phyloP scores from a whole-genome alignment of 2,797 vertebrate genomes.

The Acipenser transmontanus region DNA sequence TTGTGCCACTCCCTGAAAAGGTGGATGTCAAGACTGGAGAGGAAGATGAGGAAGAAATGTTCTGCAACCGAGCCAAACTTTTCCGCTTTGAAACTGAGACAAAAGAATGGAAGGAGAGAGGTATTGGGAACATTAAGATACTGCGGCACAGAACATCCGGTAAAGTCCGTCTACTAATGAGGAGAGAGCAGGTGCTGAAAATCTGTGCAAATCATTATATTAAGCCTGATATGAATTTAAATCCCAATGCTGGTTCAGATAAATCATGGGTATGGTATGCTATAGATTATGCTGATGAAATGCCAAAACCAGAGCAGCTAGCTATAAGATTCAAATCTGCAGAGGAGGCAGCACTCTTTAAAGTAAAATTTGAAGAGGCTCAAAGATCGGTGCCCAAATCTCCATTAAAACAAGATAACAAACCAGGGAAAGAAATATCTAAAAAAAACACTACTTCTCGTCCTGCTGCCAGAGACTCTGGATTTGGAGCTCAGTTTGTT shows the following conservation, averaged over 20 bases:
- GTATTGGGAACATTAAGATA: conserved; percentile 90
- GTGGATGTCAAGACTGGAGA: conserved; percentile 96
- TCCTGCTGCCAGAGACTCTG: conserved; percentile 33
- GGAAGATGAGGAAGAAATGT: conserved; percentile 95
- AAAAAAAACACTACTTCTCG: conserved; percentile 25
- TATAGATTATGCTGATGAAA: conserved; percentile 91
- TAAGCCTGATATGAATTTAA: conserved; percentile 82
- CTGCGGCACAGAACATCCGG: conserved; percentile 81
- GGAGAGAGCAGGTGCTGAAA: conserved; percentile 92
- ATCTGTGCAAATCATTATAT: conserved; percentile 98
- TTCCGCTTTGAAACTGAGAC: conserved; percentile 85
- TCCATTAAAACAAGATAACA: conserved; percentile 34
- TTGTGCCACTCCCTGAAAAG: conserved; percentile 93
- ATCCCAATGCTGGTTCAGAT: conserved; percentile 84
- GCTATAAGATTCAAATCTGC: conserved; percentile 93
- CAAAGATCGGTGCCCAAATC: conserved; percentile 58
- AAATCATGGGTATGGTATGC: conserved; percentile 97
- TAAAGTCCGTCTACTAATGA: conserved; percentile 94
- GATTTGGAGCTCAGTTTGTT: conserved; percentile 62
- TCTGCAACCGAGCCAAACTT: conserved; percentile 89
- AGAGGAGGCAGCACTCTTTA: conserved; percentile 88
- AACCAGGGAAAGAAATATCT: conserved; percentile 42
- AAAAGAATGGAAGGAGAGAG: conserved; percentile 96
- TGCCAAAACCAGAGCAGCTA: conserved; percentile 83
- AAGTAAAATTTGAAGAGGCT: conserved; percentile 84